These are phyloP conservation scores for Aurelia sp. DNA, from an alignment of 30 jellyfish, hydroid and myxozoan species.

Conservation along the genomic window DNA sequence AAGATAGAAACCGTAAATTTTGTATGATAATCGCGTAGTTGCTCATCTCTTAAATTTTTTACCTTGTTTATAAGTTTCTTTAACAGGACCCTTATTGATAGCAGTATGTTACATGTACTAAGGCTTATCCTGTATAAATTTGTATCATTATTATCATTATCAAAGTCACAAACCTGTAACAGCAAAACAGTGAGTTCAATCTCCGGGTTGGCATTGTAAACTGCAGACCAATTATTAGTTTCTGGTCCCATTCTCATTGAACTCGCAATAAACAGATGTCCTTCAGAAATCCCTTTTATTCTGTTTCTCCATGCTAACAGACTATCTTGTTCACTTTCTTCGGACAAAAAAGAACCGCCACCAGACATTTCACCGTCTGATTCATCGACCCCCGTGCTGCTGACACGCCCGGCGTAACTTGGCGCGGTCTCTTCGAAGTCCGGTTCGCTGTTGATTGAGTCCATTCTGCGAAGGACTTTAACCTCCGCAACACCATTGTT, in stretches of 20 bases:
- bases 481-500: conserved; percentile 12
- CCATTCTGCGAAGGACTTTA: conserved; percentile 21
- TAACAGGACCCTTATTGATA: no score
- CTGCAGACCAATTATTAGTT: conserved; percentile 25
- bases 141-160: no score
- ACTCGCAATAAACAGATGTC: neutral
- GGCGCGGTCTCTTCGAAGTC: conserved; percentile 52
- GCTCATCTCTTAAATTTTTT: no score
- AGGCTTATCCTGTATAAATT: no score
- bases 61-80: no score
- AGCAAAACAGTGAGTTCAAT: conserved; percentile 56
- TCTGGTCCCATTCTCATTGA: neutral
- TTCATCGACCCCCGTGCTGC: conserved; percentile 65
- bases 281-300: conserved; percentile 42
- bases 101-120: no score
- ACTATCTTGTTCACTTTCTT: conserved; percentile 57
- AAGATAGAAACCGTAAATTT: no score
- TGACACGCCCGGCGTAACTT: conserved; percentile 44
- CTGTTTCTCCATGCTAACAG: conserved; percentile 51
- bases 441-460: conserved; percentile 22
- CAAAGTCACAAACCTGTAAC: conserved; percentile 34
- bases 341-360: conserved; percentile 26
- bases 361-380: conserved; percentile 40
- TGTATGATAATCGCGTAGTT: no score
- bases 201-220: conserved; percentile 61